Conservation (phyloP, 2,797 vertebrate species). For the Onychomys arenicola region DNA sequence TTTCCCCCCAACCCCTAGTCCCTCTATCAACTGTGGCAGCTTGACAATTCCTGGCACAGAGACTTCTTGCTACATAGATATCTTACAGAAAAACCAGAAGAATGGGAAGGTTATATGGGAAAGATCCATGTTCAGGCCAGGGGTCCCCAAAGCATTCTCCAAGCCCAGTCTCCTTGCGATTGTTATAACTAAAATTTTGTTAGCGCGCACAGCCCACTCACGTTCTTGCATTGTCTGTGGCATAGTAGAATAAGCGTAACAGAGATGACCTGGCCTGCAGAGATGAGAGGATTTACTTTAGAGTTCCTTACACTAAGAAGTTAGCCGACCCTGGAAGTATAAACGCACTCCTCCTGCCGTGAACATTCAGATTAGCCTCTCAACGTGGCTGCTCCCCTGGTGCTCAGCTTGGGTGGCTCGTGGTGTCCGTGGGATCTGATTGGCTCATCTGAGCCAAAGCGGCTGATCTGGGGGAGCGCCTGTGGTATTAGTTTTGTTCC, state of each 20-base stretch:
- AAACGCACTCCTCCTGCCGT: background rate
- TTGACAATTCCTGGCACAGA: background rate
- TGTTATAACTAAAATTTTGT: background rate
- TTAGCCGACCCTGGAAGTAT: background rate
- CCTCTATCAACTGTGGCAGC: background rate
- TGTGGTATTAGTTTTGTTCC: background rate
- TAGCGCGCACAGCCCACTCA: background rate
- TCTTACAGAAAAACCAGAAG: background rate
- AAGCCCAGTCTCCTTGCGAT: background rate
- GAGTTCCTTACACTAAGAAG: background rate
- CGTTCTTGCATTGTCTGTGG: fast-evolving
- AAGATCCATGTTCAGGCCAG: background rate
- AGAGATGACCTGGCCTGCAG: background rate
- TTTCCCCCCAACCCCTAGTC: no score
- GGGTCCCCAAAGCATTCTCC: no score
- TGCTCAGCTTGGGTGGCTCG: no score
- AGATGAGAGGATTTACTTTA: background rate
- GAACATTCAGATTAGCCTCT: background rate
- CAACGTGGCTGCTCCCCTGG: fast-evolving
- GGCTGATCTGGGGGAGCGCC: no score
- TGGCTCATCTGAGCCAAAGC: background rate
- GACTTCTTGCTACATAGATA: background rate
- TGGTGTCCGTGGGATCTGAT: background rate
- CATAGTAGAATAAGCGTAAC: fast-evolving
- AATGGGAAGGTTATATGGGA: fast-evolving